Percentiles rank a stretch among this genome's conserved stretches.
These are phyloP conservation scores for Galeopterus variegatus DNA, from an alignment of 2,113 vertebrate species.

Conservation along the genomic window DNA sequence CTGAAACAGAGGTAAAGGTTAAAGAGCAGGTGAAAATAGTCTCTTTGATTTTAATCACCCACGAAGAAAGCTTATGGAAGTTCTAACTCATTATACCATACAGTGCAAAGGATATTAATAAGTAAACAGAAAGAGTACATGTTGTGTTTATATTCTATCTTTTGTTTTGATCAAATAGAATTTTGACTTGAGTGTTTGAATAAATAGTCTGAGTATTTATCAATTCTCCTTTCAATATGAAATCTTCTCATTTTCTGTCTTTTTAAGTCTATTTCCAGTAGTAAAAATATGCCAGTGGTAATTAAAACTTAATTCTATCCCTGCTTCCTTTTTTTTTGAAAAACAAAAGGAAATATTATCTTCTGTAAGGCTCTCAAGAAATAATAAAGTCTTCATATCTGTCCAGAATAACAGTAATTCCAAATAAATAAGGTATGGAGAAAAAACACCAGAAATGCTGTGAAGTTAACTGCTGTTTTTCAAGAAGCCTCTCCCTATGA, in stretches of 20 bases:
- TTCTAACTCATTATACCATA: constrained; percentile 30
- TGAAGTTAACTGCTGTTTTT: constrained; percentile 89
- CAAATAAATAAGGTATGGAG: constrained; percentile 79
- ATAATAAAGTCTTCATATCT: constrained; percentile 83
- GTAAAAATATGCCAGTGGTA: constrained; percentile 84
- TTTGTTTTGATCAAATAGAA: constrained; percentile 59
- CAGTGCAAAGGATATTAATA: constrained; percentile 61
- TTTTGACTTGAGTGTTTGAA: constrained; percentile 68
- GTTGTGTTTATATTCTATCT: neutral
- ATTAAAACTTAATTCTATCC: constrained; percentile 87
- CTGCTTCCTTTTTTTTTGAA: constrained; percentile 79
- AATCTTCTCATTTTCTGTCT: constrained; percentile 80
- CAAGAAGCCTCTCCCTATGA: constrained; percentile 83
- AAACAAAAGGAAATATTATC: constrained; percentile 78
- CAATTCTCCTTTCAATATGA: constrained; percentile 70
- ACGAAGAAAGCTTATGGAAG: neutral
- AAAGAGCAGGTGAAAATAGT: neutral
- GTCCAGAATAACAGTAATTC: constrained; percentile 85
- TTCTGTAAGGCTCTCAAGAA: constrained; percentile 84
- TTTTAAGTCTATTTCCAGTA: constrained; percentile 81
- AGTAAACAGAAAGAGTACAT: constrained; percentile 61
- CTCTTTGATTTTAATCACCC: constrained; percentile 41
- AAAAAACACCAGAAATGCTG: constrained; percentile 83
- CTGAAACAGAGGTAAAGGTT: neutral
- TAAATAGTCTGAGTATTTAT: constrained; percentile 77